Percentiles rank a stretch among this genome's conserved stretches.
Conservation (phyloP, 30 jellyfish, hydroid and myxozoan species). For the Chironex yamaguchii region DNA sequence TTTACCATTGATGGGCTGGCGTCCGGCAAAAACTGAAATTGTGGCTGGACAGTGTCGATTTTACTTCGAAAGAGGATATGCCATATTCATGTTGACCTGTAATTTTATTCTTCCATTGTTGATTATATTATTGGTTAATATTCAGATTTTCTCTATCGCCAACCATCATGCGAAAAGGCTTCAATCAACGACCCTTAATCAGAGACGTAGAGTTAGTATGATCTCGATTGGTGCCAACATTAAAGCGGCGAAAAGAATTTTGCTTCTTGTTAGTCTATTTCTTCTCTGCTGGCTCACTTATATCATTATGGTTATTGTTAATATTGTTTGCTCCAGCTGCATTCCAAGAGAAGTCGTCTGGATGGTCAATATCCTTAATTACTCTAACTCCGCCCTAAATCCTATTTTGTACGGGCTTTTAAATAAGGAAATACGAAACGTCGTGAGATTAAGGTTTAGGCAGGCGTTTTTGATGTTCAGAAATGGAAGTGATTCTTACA, state of each 20-base stretch:
- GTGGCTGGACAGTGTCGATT: slow-evolving; percentile 46
- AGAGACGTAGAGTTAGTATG: slow-evolving; percentile 69
- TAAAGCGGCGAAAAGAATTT: slow-evolving; percentile 84
- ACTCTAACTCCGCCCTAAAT: slow-evolving; percentile 74
- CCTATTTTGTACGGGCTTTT: slow-evolving; percentile 90
- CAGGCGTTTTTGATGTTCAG: slow-evolving; percentile 42
- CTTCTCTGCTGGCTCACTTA: slow-evolving; percentile 75
- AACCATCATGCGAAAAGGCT: slow-evolving; percentile 71
- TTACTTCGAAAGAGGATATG: slow-evolving; percentile 36
- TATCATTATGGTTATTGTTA: slow-evolving; percentile 65
- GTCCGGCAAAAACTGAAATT: slow-evolving; percentile 24
- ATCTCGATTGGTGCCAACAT: slow-evolving; percentile 77
- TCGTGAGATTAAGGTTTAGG: slow-evolving; percentile 32
- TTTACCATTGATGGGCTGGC: slow-evolving; percentile 78
- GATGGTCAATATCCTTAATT: slow-evolving; percentile 72
- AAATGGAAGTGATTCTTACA: not conserved
- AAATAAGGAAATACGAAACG: slow-evolving; percentile 76
- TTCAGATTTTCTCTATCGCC: slow-evolving; percentile 80
- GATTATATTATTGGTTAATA: slow-evolving; percentile 62
- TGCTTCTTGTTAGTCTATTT: slow-evolving; percentile 83
- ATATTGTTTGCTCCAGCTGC: slow-evolving; percentile 57
- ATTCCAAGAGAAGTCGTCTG: slow-evolving; percentile 60
- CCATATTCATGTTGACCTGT: slow-evolving; percentile 72
- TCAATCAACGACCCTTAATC: slow-evolving; percentile 32
- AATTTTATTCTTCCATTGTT: slow-evolving; percentile 74